Conservation (phyloP, 2,888 invertebrate genomes). For the Abrostola tripartita region DNA sequence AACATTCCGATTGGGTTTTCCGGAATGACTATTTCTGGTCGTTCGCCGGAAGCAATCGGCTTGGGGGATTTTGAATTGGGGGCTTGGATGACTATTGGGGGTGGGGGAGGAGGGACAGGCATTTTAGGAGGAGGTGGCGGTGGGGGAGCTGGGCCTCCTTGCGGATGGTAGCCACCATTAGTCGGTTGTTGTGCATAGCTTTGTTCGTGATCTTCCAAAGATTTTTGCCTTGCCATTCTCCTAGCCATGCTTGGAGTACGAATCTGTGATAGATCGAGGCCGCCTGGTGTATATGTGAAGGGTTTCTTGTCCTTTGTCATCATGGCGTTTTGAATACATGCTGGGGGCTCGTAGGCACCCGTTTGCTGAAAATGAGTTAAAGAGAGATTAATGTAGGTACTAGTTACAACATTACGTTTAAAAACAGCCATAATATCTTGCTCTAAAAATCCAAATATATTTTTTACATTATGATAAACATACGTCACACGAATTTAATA, state of each 20-base stretch:
- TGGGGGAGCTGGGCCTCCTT: conserved; percentile 79
- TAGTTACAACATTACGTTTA: neutral
- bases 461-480: neutral
- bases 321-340: conserved; percentile 97
- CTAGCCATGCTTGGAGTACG: conserved; percentile 96
- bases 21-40: conserved; percentile 93
- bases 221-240: conserved; percentile 90
- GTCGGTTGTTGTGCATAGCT: conserved; percentile 67
- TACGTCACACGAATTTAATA: no score
- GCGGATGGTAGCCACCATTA: conserved; percentile 71
- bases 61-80: conserved; percentile 86
- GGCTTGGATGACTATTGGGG: conserved; percentile 88
- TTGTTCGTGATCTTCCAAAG: conserved; percentile 87
- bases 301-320: conserved; percentile 98
- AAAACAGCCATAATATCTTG: no score
- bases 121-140: conserved; percentile 83
- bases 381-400: neutral
- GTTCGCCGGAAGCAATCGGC: conserved; percentile 87
- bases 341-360: conserved; percentile 91
- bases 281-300: conserved; percentile 98
- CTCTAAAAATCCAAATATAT: neutral
- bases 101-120: conserved; percentile 87
- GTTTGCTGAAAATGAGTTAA: conserved; percentile 78
- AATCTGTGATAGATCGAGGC: conserved; percentile 96
- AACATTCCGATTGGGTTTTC: conserved; percentile 91